Evolutionary conservation across 2,888 invertebrate species (phyloP), one percentile per base, ranked within the genome.

Genomic region (Drosophila pullipes): DNA sequence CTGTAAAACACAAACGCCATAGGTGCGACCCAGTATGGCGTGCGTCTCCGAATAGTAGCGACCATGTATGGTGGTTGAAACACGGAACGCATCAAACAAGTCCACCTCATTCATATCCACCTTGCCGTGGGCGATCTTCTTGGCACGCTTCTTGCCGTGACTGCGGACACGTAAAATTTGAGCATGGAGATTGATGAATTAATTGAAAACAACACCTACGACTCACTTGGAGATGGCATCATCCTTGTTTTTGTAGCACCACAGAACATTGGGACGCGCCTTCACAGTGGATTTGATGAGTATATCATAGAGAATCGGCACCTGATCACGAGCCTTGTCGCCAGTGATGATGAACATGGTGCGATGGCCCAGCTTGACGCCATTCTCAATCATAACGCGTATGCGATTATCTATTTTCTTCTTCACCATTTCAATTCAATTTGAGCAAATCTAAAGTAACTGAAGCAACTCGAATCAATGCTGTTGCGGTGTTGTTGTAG

Each of bases 41-140:
- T 99, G 99, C 0, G 99, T 99, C 93, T 99, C 99, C 0, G 97
- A 96, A 93, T 99, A 99, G 93, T 99, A 99, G 90, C 99, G 97
- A 78, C 99, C 99, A 73, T 99, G 96, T 87, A 99, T 99, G 76
- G 98, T 97, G 0, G 99, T 99, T 0, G 99, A 97, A 0, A 98
- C 97, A 74, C 99, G 95, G 93, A 99, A 99, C 16, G 98, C 94
- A 93, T 99, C 99, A 94, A 99, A 99, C 0, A 99, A 96, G 92
- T 99, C 98, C 82, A 99, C 99, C 92, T 99, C 98, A 76, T 98
- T 97, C 0, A 98, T 95, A 91, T 97, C 97, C 39, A 98, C 92
- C 93, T 97, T 97, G 0, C 98, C 99, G 3, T 97, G 96, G 89
- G 97, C 97, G 37, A 98, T 96, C 94, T 98, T 98, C 91, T 98